Evolutionary conservation across 2,888 invertebrate species (phyloP).

Genomic region (Lamellibrachia columna): DNA sequence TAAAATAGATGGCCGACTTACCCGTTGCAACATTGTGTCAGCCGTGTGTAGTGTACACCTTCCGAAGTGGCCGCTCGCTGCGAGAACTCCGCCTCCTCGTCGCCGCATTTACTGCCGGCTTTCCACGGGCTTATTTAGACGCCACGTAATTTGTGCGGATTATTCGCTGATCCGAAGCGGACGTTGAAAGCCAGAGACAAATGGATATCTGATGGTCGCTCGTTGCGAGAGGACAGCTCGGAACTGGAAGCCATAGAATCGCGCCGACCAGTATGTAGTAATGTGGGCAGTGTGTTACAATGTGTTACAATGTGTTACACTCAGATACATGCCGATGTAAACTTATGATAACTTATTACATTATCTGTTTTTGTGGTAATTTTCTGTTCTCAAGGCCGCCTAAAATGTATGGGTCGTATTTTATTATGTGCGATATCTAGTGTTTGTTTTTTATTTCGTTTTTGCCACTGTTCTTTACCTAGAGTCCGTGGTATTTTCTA

Average conservation of each 20-base stretch:
- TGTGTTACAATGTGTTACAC: neutral
- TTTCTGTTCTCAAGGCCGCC: too few relatives aligned
- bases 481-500: too few relatives aligned
- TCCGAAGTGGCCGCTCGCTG: neutral
- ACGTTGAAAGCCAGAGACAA: neutral
- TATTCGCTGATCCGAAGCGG: slow-evolving; percentile 11
- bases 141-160: neutral
- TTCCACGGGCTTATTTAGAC: neutral
- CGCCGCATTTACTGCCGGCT: neutral
- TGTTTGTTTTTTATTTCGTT: too few relatives aligned
- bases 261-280: neutral
- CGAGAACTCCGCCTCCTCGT: neutral
- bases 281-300: neutral
- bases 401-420: too few relatives aligned
- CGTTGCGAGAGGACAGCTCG: neutral
- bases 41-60: neutral
- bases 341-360: neutral
- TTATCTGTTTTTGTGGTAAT: too few relatives aligned
- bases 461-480: too few relatives aligned
- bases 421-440: too few relatives aligned
- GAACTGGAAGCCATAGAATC: neutral
- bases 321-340: neutral
- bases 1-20: slow-evolving; percentile 4
- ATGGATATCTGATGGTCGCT: neutral
- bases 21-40: neutral